Evolutionary conservation across 2,113 vertebrate species (phyloP), one percentile per base, ranked within the genome.

Genomic region (Macquaria ambigua): DNA sequence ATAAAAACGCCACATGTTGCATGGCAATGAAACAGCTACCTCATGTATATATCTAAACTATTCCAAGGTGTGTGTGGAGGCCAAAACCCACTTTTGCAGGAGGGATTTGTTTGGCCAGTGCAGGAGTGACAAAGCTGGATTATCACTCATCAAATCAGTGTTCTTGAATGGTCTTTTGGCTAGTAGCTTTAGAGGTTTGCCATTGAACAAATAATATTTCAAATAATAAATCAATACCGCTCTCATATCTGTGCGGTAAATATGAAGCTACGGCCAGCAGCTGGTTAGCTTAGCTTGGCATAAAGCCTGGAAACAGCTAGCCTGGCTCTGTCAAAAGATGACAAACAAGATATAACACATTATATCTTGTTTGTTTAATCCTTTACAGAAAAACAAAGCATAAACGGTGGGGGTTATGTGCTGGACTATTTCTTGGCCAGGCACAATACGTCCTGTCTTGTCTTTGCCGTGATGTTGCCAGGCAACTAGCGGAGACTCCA

Each of bases 1-100:
- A 95, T 96, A 95, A 95, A 96, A 94, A 82, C 62, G 70, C 90
- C 93, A 95, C 93, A 95, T 95, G 94, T 95, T 95, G 92, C 84
- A 90, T 78, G 62, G 90, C 81, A 86, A 71, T 93, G 93, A 93
- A 96, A 92, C 69, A 34, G 91, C 94, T 93, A 93, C 93, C 91
- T 94, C 88, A 83, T 87, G 75, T 87, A 84, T 86, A 59, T 80
- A 80, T 75, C 43, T 77, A 84, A 90, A 87, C 83, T 56, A 81
- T 70, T 90, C 81, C 88, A 90, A 80, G 81, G 81, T 87, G 86
- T 77, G 59, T 15, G 56, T 31, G 61, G 64, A 83, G 86, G 82
- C 82, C 83, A 87, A 86, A 91, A 90, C 75, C 71, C 69, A 43
- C 79, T 89, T 75, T 69, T 76, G 74, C 37, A 66, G 66, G 39